Base-by-base conservation (phyloP, 1,140 invertebrate genomes). In the Bursaphelenchus mucronatus region DNA sequence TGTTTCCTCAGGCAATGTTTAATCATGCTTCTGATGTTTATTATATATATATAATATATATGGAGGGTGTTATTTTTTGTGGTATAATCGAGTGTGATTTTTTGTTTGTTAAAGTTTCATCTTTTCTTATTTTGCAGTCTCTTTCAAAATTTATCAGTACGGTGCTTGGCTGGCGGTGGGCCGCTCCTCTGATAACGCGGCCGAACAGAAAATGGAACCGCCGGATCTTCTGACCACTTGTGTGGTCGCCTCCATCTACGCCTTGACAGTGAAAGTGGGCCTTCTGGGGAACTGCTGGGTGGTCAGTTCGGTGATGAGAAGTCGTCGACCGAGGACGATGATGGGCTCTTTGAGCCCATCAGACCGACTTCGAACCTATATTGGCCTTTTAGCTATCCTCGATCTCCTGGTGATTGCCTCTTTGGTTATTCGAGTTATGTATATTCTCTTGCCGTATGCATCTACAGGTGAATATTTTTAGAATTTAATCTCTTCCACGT, bases 321-420 rank as follows among this genome's bases (percentile, higher is more conserved):
- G 46, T 39, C 50, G 68, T 53, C 30, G 51, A 17, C 68, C 61
- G 7, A 9, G 57, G 10, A 39, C 39, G 8, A 19, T 41, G 7
- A 40, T 45, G 49, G 49, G 58, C n/a, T n/a, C 17, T 17, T 67
- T 61, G 9, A 43, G 47, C 2, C 70, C 68, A 9, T 46, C 39
- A 13, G 69, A 57, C 50, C 50, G 78, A 43, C 56, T 79, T 5
- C 63, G 69, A 30, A 69, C 58, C 50, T 79, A 79, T 54, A 79
- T 79, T 64, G 69, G 75, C 21, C 56, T 79, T 30, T 63, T 79
- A 17, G 78, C 79, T 7, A 59, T 79, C 11, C 55, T 79, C n/a
- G 76, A 79, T 66, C 54, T 81, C 19, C 62, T 78, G 17, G 79
- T 81, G 21, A 67, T 73, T 30, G 52, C 66, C 51, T 67, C 72